phyloP scores from a whole-genome alignment of 2,888 invertebrate genomes.

The Linnaemya tessellans region DNA sequence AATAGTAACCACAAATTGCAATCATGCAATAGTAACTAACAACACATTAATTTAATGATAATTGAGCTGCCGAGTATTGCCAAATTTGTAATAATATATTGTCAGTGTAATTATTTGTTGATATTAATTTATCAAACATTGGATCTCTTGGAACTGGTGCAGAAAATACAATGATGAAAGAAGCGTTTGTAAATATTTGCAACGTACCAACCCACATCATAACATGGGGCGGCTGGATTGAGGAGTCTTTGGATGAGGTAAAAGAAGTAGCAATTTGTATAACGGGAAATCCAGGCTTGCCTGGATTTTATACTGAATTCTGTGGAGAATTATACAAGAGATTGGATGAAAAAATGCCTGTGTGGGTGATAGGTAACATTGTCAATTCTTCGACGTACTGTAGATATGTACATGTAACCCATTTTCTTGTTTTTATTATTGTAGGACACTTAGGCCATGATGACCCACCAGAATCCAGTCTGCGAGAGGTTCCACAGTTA shows the following conservation, averaged over 20 bases:
- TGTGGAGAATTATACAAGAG: conserved; percentile 86
- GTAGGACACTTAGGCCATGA: conserved; percentile 92
- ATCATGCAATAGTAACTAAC: background rate
- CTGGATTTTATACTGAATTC: conserved; percentile 91
- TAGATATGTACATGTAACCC: background rate
- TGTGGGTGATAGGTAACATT: conserved; percentile 89
- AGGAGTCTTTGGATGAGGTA: conserved; percentile 85
- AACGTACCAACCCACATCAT: conserved; percentile 89
- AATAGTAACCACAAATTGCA: background rate
- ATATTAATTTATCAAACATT: background rate
- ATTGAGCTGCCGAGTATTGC: conserved; percentile 34
- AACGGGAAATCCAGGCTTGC: conserved; percentile 94
- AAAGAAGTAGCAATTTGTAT: conserved; percentile 89
- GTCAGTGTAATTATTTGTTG: background rate
- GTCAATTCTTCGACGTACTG: background rate
- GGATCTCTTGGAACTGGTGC: background rate
- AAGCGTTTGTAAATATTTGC: conserved; percentile 85
- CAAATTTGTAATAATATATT: conserved; percentile 4
- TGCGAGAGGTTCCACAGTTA: conserved; percentile 84
- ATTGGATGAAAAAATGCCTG: conserved; percentile 85
- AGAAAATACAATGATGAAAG: conserved; percentile 78
- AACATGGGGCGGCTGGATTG: conserved; percentile 88
- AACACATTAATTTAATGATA: background rate
- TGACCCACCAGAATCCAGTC: conserved; percentile 85
- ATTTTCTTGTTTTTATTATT: background rate